Conservation (phyloP, 1,140 invertebrate genomes). For the Drosophila asahinai region DNA sequence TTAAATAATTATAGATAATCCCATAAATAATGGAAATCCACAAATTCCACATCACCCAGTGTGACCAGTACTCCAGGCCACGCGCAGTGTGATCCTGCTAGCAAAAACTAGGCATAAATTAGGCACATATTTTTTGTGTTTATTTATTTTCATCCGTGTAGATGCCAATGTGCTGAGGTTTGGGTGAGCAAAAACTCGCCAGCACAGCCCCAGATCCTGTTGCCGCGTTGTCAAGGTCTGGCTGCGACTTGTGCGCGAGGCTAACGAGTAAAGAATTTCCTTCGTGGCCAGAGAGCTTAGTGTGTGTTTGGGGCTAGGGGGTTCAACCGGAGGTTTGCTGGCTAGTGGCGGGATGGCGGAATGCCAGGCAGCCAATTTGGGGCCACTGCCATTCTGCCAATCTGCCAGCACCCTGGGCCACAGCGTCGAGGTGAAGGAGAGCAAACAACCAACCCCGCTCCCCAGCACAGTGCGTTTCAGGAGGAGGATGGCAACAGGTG, state of each 20-base stretch:
- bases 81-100: neutral
- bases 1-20: no score
- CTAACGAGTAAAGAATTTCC: conserved; percentile 52
- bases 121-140: neutral
- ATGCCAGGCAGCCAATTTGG: conserved; percentile 36
- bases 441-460: conserved; percentile 18
- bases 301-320: neutral
- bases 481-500: conserved; percentile 23
- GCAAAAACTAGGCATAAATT: neutral
- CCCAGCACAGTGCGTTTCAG: conserved; percentile 8
- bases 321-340: conserved; percentile 1
- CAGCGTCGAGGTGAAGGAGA: conserved; percentile 37
- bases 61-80: neutral
- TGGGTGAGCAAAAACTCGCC: conserved; percentile 8
- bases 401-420: conserved; percentile 25
- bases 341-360: conserved; percentile 2
- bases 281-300: conserved; percentile 18
- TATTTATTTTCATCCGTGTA: conserved; percentile 1
- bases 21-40: no score
- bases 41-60: neutral
- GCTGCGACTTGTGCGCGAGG: conserved; percentile 29
- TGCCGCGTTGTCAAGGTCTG: conserved; percentile 53
- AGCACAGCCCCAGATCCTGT: conserved; percentile 42
- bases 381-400: conserved; percentile 24
- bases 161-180: neutral